Evolutionary conservation across 2,888 invertebrate genomes (phyloP), one percentile per base, ranked within the genome.

Genomic region (Andrena bucephala): DNA sequence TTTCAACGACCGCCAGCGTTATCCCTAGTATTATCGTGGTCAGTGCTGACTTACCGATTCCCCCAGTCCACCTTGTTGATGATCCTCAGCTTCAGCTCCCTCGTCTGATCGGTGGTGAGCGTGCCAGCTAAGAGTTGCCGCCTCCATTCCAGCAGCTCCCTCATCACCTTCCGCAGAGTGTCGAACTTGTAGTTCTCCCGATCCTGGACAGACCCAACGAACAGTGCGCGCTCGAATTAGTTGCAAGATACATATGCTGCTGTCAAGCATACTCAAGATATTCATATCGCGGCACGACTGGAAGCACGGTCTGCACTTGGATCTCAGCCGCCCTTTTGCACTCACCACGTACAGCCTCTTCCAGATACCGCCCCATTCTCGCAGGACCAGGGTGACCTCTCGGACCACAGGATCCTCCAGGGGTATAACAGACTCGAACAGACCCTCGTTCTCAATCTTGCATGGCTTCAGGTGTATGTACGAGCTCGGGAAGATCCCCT

Each of bases 41-140:
- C 20, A 57, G 13, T 63, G 60, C 6, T 1, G 73, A 96, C 97
- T 97, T 94, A 98, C 98, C 98, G 96, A 95, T 99, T 99, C 71
- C 99, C 99, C 98, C 98, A 99, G 94, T 99, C 99, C 72, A 99
- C 97, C 95, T 98, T 98, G 77, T 97, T 97, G 87, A 98, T 98
- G 77, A 98, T 97, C 92, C 97, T 97, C 91, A 97, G 95, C 93
- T 98, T 97, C 78, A 98, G 94, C 85, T 98, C 98, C 81, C 97
- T 95, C 1, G 97, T 98, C 94, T 99, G 98, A 92, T 98, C 98
- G 92, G 97, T 97, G 0, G 99, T 99, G 77, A 99, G 95, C 0
- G 98, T 98, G 6, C 98, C 98, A 13, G 97, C 97, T 27, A 99
- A 95, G 27, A 99, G 95, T 89, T 98, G 97, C 65, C 98, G 95